Percentiles rank a stretch among this genome's conserved stretches.
phyloP scores from a whole-genome alignment of 2,797 vertebrate species.

The Stomatorhinus walkeri region DNA sequence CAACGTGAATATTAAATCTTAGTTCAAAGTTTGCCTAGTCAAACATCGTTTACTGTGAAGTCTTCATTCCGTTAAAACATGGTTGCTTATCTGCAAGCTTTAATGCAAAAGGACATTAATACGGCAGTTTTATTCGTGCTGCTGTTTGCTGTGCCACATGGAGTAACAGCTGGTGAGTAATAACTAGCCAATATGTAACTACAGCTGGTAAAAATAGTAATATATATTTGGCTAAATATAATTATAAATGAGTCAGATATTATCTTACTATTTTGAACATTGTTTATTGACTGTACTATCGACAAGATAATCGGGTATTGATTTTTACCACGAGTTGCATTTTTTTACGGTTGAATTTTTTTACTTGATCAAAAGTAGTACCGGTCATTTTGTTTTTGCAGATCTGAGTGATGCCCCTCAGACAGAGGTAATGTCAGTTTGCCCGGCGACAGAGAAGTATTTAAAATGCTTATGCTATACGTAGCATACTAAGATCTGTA shows the following conservation, averaged over 20 bases:
- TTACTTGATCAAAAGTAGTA: not conserved
- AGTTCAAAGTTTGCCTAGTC: conserved; percentile 22
- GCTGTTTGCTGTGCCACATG: conserved; percentile 39
- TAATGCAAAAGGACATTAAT: conserved; percentile 39
- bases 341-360: not conserved
- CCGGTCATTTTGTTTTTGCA: not conserved
- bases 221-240: not conserved
- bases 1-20: not conserved
- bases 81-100: conserved; percentile 35
- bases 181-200: not conserved
- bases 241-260: not conserved
- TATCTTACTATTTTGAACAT: not conserved
- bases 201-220: not conserved
- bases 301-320: not conserved
- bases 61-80: conserved; percentile 34
- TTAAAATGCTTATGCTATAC: not conserved
- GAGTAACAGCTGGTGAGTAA: conserved; percentile 56
- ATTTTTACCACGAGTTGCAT: not conserved
- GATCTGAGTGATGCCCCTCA: not conserved
- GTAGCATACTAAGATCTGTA: too few species aligned
- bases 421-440: not conserved
- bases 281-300: not conserved
- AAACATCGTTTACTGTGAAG: conserved; percentile 40
- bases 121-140: conserved; percentile 43
- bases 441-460: not conserved